These are phyloP conservation scores for Gymnoscopelus microlampas DNA, from an alignment of 2,797 vertebrate genomes.

Conservation along the genomic window DNA sequence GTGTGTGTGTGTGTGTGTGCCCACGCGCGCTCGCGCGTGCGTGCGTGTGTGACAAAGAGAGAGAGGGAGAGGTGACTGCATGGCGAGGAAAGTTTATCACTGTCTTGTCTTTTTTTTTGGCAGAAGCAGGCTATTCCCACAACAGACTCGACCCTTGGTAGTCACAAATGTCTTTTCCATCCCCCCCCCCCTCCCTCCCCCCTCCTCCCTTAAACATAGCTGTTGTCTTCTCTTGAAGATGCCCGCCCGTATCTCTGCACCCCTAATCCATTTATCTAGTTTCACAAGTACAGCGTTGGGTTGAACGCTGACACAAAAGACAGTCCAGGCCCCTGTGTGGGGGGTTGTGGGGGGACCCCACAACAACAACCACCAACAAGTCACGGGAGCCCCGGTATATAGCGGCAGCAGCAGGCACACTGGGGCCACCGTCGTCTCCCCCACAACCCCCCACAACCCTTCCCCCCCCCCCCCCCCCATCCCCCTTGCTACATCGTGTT, in stretches of 20 bases:
- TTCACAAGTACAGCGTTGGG: constrained; percentile 78
- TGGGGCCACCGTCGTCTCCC: constrained; percentile 64
- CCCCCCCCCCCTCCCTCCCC: constrained; percentile 47
- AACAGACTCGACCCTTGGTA: constrained; percentile 77
- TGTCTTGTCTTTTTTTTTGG: constrained; percentile 88
- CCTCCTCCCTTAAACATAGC: constrained; percentile 57
- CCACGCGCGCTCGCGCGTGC: constrained; percentile 36
- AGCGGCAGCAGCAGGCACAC: constrained; percentile 77
- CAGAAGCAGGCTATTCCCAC: constrained; percentile 84
- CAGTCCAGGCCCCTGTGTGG: constrained; percentile 23
- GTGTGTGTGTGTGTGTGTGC: constrained; percentile 7
- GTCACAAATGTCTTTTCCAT: constrained; percentile 79
- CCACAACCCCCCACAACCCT: background rate
- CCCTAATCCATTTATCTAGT: constrained; percentile 90
- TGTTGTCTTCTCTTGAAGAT: constrained; percentile 82
- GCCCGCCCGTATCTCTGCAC: constrained; percentile 83
- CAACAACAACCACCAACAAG: constrained; percentile 70
- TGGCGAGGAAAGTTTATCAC: constrained; percentile 90
- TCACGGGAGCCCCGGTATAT: constrained; percentile 60
- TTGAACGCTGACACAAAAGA: constrained; percentile 82
- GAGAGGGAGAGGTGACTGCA: constrained; percentile 68
- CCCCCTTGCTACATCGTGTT: constrained; percentile 62
- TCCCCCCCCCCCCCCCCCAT: constrained; percentile 17
- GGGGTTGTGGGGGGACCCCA: constrained; percentile 35
- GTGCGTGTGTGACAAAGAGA: constrained; percentile 18